Evolutionary conservation across 2,888 invertebrate genomes (phyloP).

Genomic region (Polydrusus pterygomalis): DNA sequence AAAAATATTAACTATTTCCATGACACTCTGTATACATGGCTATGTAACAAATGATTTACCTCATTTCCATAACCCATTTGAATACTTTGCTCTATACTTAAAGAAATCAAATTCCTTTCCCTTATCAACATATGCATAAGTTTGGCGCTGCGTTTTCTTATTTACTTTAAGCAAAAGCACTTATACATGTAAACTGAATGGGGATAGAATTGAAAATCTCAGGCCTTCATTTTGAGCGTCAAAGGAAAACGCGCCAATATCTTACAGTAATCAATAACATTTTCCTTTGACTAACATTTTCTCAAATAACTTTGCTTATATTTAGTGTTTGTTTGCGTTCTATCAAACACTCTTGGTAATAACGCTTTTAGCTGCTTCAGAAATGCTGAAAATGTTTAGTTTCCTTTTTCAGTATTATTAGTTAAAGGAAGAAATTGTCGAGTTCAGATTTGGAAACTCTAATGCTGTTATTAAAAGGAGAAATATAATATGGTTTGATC

Average conservation of each 20-base stretch:
- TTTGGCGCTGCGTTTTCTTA: slow-evolving; percentile 36
- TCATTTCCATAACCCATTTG: neutral
- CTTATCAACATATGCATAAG: slow-evolving; percentile 24
- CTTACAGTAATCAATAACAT: slow-evolving; percentile 62
- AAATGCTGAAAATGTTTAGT: slow-evolving; percentile 15
- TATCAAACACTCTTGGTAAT: slow-evolving; percentile 22
- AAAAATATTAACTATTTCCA: no score
- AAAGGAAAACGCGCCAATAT: slow-evolving; percentile 57
- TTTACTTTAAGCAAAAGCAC: slow-evolving; percentile 42
- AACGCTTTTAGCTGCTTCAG: slow-evolving; percentile 13
- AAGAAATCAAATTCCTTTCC: neutral
- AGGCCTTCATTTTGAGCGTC: slow-evolving; percentile 44
- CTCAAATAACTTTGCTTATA: slow-evolving; percentile 62
- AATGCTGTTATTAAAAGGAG: neutral
- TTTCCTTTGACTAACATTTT: slow-evolving; percentile 63
- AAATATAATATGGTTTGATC: neutral
- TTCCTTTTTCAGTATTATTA: neutral
- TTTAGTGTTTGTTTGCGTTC: slow-evolving; percentile 62
- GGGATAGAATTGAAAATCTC: slow-evolving; percentile 46
- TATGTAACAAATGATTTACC: neutral
- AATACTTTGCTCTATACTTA: neutral
- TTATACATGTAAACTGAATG: slow-evolving; percentile 45
- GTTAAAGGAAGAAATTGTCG: neutral
- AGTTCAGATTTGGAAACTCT: neutral
- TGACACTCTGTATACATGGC: no score